Evolutionary conservation across 1,140 invertebrate species (phyloP), one percentile per base, ranked within the genome.

Genomic region (Orchestia grillus): DNA sequence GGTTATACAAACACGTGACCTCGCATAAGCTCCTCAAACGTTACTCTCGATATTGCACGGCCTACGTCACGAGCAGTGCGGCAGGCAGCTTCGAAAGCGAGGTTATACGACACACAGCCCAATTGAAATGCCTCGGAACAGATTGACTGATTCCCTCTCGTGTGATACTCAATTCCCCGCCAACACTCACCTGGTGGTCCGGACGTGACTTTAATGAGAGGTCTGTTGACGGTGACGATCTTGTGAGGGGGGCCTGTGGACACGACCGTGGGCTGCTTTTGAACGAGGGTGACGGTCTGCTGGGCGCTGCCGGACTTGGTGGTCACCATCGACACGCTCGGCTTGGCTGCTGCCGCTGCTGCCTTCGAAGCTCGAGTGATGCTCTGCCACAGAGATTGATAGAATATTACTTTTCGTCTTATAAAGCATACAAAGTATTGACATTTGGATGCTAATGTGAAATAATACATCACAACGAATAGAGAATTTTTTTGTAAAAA

Each of bases 171-270:
- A 43, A 90, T n/a, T n/a, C n/a, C n/a, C n/a, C n/a, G 41, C n/a
- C 88, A 41, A 28, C 44, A 47, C 96, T 47, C 45, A 96, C 96
- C 96, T 44, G 96, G 47, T 3, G 96, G 96, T n/a, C 96, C 96
- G 36, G 96, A 96, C 36, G 96, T 96, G 45, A 97, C 96, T 45
- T 97, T 97, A 62, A 97, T 96, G 43, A 97, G 92, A n/a, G 96
- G 96, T 45, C 96, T 87, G 87, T 97, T 97, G 87, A 97, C 96
- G 77, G 96, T 97, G 95, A 97, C 96, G 45, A 97, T 96, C 95
- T 97, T 97, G 95, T 97, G 96, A 36, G 96, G 96, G 11, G 96
- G 96, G n/a, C 96, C 96, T 19, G 96, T 96, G 87, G 96, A 45
- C 42, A 97, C 96, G 42, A 53, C 96, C 23, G 96, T 96, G 43